Conservation (phyloP, 1,140 invertebrate genomes). For the Zaprionus ornatus region DNA sequence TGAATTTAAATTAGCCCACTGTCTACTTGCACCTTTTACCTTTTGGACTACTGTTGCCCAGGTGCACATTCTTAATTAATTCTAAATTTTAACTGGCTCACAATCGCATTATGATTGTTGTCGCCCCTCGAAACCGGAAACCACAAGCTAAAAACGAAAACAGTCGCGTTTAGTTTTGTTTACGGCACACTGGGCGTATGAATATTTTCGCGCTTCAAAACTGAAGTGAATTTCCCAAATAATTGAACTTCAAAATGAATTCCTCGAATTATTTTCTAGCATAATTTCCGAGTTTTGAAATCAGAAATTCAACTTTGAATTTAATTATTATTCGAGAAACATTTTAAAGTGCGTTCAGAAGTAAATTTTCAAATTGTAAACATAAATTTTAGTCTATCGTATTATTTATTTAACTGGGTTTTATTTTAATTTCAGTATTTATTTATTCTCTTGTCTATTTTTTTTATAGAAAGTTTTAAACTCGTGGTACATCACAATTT, state of each 20-base stretch:
- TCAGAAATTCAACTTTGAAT: not conserved
- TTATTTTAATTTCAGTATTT: not conserved
- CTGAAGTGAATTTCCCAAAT: not conserved
- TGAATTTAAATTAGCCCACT: slow-evolving; percentile 36
- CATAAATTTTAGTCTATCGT: too few species aligned
- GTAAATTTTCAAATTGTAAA: too few species aligned
- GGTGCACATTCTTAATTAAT: slow-evolving; percentile 50
- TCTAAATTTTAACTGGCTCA: slow-evolving; percentile 57
- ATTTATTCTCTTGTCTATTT: too few species aligned
- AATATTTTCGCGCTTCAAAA: not conserved
- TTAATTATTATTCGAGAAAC: not conserved
- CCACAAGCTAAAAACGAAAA: slow-evolving; percentile 8
- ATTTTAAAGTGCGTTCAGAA: too few species aligned
- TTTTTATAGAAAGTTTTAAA: too few species aligned
- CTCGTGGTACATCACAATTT: not conserved
- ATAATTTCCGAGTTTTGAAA: not conserved
- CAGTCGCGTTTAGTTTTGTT: slow-evolving; percentile 12
- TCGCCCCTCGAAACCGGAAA: not conserved
- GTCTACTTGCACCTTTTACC: not conserved
- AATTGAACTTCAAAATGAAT: not conserved
- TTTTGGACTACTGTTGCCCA: slow-evolving; percentile 17
- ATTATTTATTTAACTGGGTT: too few species aligned
- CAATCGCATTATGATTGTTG: slow-evolving; percentile 60
- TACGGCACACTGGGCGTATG: not conserved
- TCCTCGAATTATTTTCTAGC: not conserved